Conservation (phyloP, 2,797 vertebrate genomes). For the Microhierax caerulescens region DNA sequence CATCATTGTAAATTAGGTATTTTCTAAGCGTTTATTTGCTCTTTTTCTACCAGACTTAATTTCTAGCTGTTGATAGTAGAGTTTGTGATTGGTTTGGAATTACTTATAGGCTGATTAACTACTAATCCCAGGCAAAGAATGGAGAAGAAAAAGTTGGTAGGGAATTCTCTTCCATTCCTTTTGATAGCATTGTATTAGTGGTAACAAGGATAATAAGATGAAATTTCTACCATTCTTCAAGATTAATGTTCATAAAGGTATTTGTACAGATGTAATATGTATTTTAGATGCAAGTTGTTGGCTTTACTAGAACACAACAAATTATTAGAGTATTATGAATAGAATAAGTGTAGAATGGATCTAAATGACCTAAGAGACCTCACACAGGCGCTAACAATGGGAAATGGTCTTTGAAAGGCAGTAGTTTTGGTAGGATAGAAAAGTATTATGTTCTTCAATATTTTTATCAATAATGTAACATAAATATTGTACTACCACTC, state of each 20-base stretch:
- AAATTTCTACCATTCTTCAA: not conserved
- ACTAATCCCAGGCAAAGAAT: not conserved
- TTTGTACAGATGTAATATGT: not conserved
- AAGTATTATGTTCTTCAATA: not conserved
- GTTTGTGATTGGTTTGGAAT: not conserved
- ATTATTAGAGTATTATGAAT: not conserved
- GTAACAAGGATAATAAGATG: not conserved
- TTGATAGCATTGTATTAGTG: not conserved
- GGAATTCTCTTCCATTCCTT: not conserved
- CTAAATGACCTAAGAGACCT: not conserved
- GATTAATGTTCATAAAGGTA: not conserved
- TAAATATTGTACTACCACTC: conserved; percentile 11
- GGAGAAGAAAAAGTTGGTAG: not conserved
- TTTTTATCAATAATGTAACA: conserved; percentile 38
- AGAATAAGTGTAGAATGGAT: not conserved
- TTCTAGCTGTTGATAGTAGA: not conserved
- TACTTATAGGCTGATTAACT: not conserved
- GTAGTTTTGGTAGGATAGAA: not conserved
- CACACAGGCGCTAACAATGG: not conserved
- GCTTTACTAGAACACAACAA: not conserved
- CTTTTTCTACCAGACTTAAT: not conserved
- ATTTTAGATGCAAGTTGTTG: not conserved
- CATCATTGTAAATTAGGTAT: not conserved
- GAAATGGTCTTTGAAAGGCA: not conserved
- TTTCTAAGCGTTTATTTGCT: not conserved